Evolutionary conservation across 2,888 invertebrate species (phyloP).

Genomic region (Diarsia dahlii): DNA sequence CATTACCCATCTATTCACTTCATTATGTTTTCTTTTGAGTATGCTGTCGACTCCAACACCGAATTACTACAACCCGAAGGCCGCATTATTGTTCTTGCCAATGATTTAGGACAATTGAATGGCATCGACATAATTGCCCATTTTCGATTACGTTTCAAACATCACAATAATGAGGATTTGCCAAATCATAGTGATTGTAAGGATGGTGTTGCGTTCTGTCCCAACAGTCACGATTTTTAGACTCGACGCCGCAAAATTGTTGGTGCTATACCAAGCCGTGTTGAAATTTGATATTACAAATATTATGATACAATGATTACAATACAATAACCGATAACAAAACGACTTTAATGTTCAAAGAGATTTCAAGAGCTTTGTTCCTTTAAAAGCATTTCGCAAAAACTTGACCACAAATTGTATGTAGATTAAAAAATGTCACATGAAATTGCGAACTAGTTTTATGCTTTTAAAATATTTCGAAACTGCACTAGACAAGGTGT

Average conservation of each 20-base stretch:
- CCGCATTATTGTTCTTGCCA: slow-evolving; percentile 76
- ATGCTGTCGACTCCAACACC: slow-evolving; percentile 32
- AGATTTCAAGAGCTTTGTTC: slow-evolving; percentile 35
- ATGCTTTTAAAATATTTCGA: slow-evolving; percentile 39
- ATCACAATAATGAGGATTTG: slow-evolving; percentile 80
- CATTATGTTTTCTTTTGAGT: slow-evolving; percentile 37
- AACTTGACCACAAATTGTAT: slow-evolving; percentile 43
- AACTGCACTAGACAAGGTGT: slow-evolving; percentile 47
- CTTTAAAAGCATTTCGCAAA: slow-evolving; percentile 46
- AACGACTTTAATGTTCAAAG: slow-evolving; percentile 43
- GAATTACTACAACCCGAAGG: slow-evolving; percentile 71
- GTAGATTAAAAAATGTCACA: slow-evolving; percentile 55
- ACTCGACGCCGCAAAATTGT: slow-evolving; percentile 62
- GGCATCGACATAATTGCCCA: slow-evolving; percentile 79
- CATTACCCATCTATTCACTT: slow-evolving; percentile 26
- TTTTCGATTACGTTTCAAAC: slow-evolving; percentile 82
- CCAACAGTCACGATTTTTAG: slow-evolving; percentile 82
- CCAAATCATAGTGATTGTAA: slow-evolving; percentile 81
- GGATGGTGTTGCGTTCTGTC: slow-evolving; percentile 73
- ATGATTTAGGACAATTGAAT: slow-evolving; percentile 84
- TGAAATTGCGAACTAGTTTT: slow-evolving; percentile 39
- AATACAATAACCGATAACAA: slow-evolving; percentile 56
- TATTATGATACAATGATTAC: slow-evolving; percentile 49
- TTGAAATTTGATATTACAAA: slow-evolving; percentile 74
- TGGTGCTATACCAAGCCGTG: slow-evolving; percentile 67